These are phyloP conservation scores for Leptinotarsa juncta DNA, from an alignment of 2,888 invertebrate genomes.

Conservation along the genomic window DNA sequence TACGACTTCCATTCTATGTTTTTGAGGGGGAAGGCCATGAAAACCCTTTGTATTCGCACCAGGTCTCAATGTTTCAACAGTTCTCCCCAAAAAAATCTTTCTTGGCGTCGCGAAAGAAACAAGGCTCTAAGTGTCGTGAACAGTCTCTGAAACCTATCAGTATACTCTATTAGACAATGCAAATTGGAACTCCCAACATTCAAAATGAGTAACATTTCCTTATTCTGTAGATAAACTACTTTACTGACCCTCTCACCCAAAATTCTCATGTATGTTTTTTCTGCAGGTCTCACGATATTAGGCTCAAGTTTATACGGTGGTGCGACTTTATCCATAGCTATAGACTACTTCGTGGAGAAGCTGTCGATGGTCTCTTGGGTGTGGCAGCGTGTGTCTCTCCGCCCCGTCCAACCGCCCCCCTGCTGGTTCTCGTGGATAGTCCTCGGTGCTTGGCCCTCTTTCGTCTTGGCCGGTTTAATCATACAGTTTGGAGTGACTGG, in stretches of 20 bases:
- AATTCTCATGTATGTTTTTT: not conserved
- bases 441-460: constrained; percentile 79
- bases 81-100: too few species aligned
- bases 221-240: too few species aligned
- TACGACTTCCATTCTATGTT: too few species aligned
- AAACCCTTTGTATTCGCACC: too few species aligned
- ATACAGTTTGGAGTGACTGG: constrained; percentile 79
- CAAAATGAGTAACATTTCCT: too few species aligned
- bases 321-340: constrained; percentile 75
- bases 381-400: constrained; percentile 75
- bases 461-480: constrained; percentile 75
- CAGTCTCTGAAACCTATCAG: too few species aligned
- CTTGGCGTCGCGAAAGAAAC: too few species aligned
- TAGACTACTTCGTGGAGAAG: constrained; percentile 82
- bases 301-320: constrained; percentile 83
- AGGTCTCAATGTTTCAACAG: too few species aligned
- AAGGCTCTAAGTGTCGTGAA: too few species aligned
- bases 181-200: too few species aligned
- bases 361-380: constrained; percentile 79
- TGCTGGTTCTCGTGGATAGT: constrained; percentile 82
- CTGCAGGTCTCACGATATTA: constrained; percentile 75
- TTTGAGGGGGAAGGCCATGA: too few species aligned
- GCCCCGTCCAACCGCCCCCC: constrained; percentile 70
- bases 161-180: too few species aligned
- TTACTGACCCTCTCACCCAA: not conserved